Percentiles rank a stretch among this genome's conserved stretches.
Evolutionary conservation across 2,113 vertebrate species (phyloP).

Genomic region (Colinus virginianus): DNA sequence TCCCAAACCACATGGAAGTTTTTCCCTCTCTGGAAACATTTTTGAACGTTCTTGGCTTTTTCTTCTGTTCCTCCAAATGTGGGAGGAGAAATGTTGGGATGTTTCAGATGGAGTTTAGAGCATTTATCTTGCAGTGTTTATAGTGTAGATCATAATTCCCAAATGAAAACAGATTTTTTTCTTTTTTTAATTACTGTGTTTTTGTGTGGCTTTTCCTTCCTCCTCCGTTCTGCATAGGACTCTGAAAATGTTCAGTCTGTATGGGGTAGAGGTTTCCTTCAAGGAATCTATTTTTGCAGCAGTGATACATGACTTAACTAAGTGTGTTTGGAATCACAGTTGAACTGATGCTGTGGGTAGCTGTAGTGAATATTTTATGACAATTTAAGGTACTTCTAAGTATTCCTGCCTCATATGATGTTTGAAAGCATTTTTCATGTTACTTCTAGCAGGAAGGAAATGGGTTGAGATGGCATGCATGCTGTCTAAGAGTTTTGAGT

Average conservation of each 20-base stretch:
- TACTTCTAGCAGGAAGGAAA: slow-evolving; percentile 49
- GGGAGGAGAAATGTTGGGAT: slow-evolving; percentile 48
- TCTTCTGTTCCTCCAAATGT: neutral
- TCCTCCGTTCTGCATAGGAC: neutral
- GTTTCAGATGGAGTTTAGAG: slow-evolving; percentile 52
- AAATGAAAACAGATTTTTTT: neutral
- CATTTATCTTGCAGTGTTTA: neutral
- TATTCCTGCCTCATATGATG: slow-evolving; percentile 23
- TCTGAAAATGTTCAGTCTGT: neutral
- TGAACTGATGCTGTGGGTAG: neutral
- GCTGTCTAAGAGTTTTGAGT: slow-evolving; percentile 47
- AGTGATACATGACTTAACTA: slow-evolving; percentile 21
- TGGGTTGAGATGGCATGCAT: neutral
- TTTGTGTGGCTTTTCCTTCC: neutral
- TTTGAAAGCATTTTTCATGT: slow-evolving; percentile 63
- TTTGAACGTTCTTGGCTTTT: neutral
- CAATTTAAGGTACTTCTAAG: slow-evolving; percentile 33
- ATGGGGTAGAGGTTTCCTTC: neutral
- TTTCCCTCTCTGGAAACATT: neutral
- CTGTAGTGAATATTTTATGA: slow-evolving; percentile 23
- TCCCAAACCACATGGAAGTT: neutral
- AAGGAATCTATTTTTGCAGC: slow-evolving; percentile 7
- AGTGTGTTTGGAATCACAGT: slow-evolving; percentile 2
- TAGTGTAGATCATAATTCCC: neutral
- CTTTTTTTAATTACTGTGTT: neutral